A percentile compares a stretch with the other conserved stretches of the same genome.
Conservation (phyloP, 2,113 vertebrate species). For the Myotis brandtii region DNA sequence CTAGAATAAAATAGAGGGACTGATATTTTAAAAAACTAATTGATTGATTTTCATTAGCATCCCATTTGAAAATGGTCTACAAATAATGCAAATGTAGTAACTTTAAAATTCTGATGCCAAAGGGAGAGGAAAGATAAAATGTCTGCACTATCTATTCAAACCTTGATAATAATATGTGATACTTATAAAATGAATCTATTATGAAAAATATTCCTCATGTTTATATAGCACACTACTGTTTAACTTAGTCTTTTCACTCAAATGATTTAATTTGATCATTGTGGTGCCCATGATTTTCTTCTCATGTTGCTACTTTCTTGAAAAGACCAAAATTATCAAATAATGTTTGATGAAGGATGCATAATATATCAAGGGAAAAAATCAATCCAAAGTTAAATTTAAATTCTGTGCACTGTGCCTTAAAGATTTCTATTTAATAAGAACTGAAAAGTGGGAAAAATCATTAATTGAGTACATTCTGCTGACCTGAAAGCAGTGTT, state of each 20-base stretch:
- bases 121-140: conserved; percentile 10
- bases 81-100: conserved; percentile 4
- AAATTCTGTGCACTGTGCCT: neutral
- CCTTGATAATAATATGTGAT: neutral
- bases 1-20: neutral
- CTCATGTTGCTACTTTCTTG: conserved; percentile 31
- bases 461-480: conserved; percentile 48
- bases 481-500: neutral
- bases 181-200: neutral
- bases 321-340: conserved; percentile 56
- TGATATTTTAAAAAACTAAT: neutral
- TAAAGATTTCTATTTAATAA: conserved; percentile 54
- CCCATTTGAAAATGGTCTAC: neutral
- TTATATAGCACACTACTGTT: neutral
- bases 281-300: neutral
- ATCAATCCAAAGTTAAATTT: conserved; percentile 53
- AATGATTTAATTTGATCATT: conserved; percentile 30
- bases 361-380: conserved; percentile 52
- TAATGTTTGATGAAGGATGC: neutral
- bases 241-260: neutral
- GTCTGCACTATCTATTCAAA: neutral
- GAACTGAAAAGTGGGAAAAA: neutral
- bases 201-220: conserved; percentile 6
- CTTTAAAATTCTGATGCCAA: conserved; percentile 33
- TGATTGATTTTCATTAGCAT: neutral